phyloP scores from a whole-genome alignment of 2,797 vertebrate species.

The Peromyscus aztecus region DNA sequence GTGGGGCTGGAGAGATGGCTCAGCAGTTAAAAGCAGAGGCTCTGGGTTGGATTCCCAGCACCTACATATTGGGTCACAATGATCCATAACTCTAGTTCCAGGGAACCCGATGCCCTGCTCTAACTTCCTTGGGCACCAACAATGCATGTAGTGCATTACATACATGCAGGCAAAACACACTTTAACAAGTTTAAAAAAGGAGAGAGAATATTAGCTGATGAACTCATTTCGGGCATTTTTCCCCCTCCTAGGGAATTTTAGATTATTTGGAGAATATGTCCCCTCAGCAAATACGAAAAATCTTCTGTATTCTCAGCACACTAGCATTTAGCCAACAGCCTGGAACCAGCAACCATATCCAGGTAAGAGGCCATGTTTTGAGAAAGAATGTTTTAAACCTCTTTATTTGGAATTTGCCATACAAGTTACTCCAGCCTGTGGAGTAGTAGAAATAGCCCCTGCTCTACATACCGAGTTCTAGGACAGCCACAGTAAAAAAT shows the following conservation, averaged over 20 bases:
- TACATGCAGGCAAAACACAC: not conserved
- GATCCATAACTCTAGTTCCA: not conserved
- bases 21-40: not conserved
- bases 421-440: not conserved
- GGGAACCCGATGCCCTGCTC: not conserved
- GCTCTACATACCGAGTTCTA: not conserved
- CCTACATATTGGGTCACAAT: not conserved
- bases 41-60: not conserved
- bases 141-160: not conserved
- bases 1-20: not conserved
- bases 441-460: not conserved
- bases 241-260: slow-evolving; percentile 92
- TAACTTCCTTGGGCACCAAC: not conserved
- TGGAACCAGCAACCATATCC: slow-evolving; percentile 93
- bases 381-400: slow-evolving; percentile 38
- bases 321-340: slow-evolving; percentile 93
- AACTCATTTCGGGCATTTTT: slow-evolving; percentile 24
- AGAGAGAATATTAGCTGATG: not conserved
- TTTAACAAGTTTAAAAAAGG: not conserved
- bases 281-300: slow-evolving; percentile 95
- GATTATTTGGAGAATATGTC: slow-evolving; percentile 97
- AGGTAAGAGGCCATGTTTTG: slow-evolving; percentile 88
- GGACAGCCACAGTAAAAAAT: not conserved
- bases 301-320: slow-evolving; percentile 94
- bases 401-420: not conserved